These are phyloP conservation scores for Planococcus citri DNA, from an alignment of 1,140 invertebrate species.

Conservation along the genomic window DNA sequence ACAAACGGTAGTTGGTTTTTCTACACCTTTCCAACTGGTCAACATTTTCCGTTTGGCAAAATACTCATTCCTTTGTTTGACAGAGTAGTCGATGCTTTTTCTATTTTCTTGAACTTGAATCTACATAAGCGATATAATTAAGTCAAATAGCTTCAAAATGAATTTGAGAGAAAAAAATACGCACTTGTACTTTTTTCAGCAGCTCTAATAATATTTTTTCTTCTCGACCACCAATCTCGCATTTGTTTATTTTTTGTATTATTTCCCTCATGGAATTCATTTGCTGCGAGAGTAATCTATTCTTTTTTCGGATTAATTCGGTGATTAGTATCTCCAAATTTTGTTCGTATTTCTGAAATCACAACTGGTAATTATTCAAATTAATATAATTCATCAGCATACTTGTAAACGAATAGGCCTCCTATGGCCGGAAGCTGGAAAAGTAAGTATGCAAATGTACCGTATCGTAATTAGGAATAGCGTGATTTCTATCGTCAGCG, in stretches of 20 bases:
- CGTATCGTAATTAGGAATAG: background rate
- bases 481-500: background rate
- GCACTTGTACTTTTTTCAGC: conserved; percentile 4
- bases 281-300: background rate
- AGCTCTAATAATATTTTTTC: background rate
- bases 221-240: background rate
- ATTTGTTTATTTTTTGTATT: background rate
- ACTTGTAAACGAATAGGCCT: background rate
- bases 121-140: background rate
- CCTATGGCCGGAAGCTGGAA: background rate
- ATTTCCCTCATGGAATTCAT: background rate
- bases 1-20: background rate
- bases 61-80: background rate
- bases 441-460: background rate
- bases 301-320: background rate
- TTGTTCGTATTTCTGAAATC: background rate
- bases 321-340: background rate
- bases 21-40: background rate
- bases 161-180: background rate
- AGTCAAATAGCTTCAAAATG: background rate
- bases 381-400: background rate
- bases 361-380: background rate
- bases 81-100: background rate
- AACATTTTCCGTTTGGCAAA: background rate
- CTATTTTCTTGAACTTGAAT: background rate